Conservation (phyloP, 1,140 invertebrate genomes). For the Sweltsa coloradensis region DNA sequence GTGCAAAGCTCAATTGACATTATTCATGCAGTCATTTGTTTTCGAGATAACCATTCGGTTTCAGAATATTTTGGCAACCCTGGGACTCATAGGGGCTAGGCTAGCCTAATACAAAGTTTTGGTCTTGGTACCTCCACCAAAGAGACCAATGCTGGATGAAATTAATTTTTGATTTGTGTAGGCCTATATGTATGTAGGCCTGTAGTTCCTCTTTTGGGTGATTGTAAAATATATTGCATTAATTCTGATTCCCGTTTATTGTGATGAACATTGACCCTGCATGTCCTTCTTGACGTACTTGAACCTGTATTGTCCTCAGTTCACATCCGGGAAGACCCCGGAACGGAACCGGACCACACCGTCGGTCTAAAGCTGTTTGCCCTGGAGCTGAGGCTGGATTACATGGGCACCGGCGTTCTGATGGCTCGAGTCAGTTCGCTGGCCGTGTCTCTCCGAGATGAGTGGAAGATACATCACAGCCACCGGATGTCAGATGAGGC, state of each 20-base stretch:
- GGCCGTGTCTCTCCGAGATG: constrained; percentile 64
- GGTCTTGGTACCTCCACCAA: no score
- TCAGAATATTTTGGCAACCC: no score
- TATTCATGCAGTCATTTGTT: no score
- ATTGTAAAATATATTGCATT: constrained; percentile 1
- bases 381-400: constrained; percentile 81
- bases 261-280: no score
- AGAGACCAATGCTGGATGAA: no score
- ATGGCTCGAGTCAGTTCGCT: constrained; percentile 81
- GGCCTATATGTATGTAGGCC: not conserved
- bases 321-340: constrained; percentile 78
- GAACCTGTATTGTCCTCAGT: constrained; percentile 37
- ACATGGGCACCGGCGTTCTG: constrained; percentile 90
- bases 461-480: constrained; percentile 55
- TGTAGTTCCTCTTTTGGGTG: not conserved
- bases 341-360: constrained; percentile 78
- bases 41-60: no score
- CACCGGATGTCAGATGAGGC: constrained; percentile 19
- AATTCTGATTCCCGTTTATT: no score
- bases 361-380: constrained; percentile 73
- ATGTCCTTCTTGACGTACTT: not conserved
- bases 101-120: no score
- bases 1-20: no score
- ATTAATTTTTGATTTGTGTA: constrained; percentile 3
- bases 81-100: no score